Conservation (phyloP, 2,113 vertebrate genomes). For the Ia io region DNA sequence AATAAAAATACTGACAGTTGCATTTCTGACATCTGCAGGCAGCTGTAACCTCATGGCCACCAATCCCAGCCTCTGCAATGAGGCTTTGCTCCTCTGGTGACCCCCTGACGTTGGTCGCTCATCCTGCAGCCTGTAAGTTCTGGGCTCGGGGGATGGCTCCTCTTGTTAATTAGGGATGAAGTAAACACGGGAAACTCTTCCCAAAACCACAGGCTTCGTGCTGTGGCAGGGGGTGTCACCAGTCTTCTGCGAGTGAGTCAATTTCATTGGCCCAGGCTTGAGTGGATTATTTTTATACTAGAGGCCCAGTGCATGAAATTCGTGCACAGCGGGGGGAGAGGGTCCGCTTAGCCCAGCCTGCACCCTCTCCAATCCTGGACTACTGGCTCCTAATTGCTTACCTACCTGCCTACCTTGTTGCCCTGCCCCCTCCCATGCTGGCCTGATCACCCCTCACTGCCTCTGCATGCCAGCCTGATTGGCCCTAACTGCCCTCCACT, state of each 20-base stretch:
- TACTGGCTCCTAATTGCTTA: no score
- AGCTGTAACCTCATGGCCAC: not conserved
- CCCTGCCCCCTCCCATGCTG: no score
- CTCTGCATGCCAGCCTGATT: accelerated
- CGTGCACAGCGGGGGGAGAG: no score
- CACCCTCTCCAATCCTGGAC: no score
- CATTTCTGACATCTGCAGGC: not conserved
- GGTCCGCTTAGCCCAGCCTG: no score
- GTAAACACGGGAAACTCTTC: no score
- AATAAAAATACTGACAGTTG: not conserved
- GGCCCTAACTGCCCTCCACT: no score
- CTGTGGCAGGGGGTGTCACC: accelerated
- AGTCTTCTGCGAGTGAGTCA: not conserved
- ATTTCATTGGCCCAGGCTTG: not conserved
- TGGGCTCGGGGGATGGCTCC: accelerated
- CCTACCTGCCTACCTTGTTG: no score
- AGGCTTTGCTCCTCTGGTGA: not conserved
- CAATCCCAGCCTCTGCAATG: not conserved
- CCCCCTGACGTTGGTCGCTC: not conserved
- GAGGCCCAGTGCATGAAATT: no score
- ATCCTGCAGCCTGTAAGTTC: not conserved
- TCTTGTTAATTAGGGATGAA: not conserved
- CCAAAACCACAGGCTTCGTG: accelerated
- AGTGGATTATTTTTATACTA: no score
- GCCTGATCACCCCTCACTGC: no score